Evolutionary conservation across 1,140 invertebrate species (phyloP), one percentile per base, ranked within the genome.

Genomic region (Drosophila suzukii): DNA sequence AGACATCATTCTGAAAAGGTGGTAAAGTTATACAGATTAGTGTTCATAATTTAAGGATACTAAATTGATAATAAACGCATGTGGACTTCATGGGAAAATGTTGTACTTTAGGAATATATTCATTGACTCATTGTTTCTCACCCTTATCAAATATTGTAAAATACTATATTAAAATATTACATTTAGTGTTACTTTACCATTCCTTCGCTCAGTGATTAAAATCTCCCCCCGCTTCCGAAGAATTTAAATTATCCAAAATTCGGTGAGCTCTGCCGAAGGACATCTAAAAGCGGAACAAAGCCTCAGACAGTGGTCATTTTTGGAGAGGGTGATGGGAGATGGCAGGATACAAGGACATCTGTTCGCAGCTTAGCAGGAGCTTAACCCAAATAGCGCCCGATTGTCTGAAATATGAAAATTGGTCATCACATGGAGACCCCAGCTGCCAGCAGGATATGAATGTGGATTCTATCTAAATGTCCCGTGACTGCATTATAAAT

Each of bases 401-500:
- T 76, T 57, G 63, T 61, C 44, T 43, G 68, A 72, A 50, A 36
- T 72, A 44, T 58, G 51, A 58, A 44, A 49, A 46, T 56, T 49
- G 61, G 20, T 36, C 27, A 47, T 39, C 38, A 44, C 20, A 51
- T 15, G 20, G 11, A 39, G 27, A 24, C 11, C 54, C 30, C 58
- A 66, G 59, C 53, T 85, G 81, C 66, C 84, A 44, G 53, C 32
- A 41, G 55, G 56, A 60, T 73, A 47, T 72, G 56, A 36, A 51
- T 76, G 75, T 60, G 59, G 60, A 24, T 34, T 86, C 75, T 63
- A 71, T n/a, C n/a, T 81, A 85, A 86, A 30, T 78, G 41, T 55
- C 51, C 32, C 51, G 24, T 59, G 66, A 72, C 63, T 73, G 75
- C 66, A 75, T 82, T 77, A 88, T 88, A 88, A 86, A 86, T 88